phyloP scores from a whole-genome alignment of 1,140 invertebrate species.

The Papilio machaon region DNA sequence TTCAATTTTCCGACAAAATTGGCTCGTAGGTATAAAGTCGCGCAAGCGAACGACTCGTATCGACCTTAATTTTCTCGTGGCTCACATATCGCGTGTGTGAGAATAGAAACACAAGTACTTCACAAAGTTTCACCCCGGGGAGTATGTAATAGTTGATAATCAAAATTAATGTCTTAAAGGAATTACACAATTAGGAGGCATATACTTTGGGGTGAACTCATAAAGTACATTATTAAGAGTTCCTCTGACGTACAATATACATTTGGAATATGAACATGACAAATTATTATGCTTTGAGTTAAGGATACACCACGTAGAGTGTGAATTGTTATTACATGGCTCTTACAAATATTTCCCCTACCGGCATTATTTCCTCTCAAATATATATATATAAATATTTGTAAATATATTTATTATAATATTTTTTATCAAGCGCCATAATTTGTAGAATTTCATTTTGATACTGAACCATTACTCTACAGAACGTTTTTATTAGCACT shows the following conservation, averaged over 20 bases:
- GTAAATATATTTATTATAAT: neutral
- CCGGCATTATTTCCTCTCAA: neutral
- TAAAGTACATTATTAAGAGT: conserved; percentile 24
- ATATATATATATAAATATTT: neutral
- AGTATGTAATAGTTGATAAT: conserved; percentile 57
- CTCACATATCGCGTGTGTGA: conserved; percentile 28
- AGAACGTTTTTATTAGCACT: neutral
- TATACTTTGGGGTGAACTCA: conserved; percentile 32
- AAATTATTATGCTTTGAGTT: conserved; percentile 22
- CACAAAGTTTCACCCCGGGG: conserved; percentile 51
- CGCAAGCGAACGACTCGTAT: conserved; percentile 26
- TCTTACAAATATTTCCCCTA: neutral
- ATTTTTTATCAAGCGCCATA: too few species aligned
- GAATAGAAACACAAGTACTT: conserved; percentile 49
- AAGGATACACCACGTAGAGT: neutral
- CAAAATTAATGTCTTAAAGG: conserved; percentile 63
- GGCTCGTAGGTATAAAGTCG: conserved; percentile 27
- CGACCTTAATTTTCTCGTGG: conserved; percentile 35
- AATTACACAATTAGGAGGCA: conserved; percentile 61
- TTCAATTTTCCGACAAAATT: conserved; percentile 29
- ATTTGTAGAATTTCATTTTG: neutral
- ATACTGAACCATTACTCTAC: neutral
- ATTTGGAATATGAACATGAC: neutral
- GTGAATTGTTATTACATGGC: neutral
- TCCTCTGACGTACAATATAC: conserved; percentile 17